Conservation (phyloP, 1,140 invertebrate genomes). For the Nautilus pompilius region DNA sequence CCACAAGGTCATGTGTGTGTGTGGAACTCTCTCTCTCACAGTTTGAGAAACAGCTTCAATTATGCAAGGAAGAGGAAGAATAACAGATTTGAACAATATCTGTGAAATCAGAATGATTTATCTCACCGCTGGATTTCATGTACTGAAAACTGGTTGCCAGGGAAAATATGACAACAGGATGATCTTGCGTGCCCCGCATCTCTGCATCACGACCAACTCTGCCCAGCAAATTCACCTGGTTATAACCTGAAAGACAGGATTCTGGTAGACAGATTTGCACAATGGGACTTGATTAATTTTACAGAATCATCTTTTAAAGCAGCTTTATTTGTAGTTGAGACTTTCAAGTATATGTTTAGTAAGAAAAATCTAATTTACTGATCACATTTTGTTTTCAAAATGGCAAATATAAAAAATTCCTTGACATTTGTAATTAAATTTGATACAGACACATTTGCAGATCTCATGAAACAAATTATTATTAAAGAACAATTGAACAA, state of each 20-base stretch:
- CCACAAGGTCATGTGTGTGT: background rate
- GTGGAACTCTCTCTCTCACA: background rate
- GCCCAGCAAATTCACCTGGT: constrained; percentile 81
- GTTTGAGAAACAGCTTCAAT: background rate
- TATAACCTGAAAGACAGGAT: constrained; percentile 77
- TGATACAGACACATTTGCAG: too few relatives aligned
- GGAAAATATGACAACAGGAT: constrained; percentile 86
- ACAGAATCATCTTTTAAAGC: too few relatives aligned
- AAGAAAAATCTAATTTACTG: too few relatives aligned
- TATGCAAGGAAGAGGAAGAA: background rate
- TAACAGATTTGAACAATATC: background rate
- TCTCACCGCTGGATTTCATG: constrained; percentile 22
- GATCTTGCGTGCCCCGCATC: constrained; percentile 73
- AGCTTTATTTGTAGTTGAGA: too few relatives aligned
- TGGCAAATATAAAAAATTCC: too few relatives aligned
- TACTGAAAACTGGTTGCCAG: constrained; percentile 67
- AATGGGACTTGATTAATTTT: too few relatives aligned
- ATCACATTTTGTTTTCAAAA: too few relatives aligned
- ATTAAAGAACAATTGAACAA: too few relatives aligned
- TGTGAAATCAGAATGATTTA: background rate
- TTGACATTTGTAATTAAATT: too few relatives aligned
- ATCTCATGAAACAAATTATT: too few relatives aligned
- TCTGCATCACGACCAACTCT: constrained; percentile 83
- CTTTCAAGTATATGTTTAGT: too few relatives aligned
- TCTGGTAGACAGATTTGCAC: too few relatives aligned